Conservation (phyloP, 2,797 vertebrate species). For the Alfaro cultratus region DNA sequence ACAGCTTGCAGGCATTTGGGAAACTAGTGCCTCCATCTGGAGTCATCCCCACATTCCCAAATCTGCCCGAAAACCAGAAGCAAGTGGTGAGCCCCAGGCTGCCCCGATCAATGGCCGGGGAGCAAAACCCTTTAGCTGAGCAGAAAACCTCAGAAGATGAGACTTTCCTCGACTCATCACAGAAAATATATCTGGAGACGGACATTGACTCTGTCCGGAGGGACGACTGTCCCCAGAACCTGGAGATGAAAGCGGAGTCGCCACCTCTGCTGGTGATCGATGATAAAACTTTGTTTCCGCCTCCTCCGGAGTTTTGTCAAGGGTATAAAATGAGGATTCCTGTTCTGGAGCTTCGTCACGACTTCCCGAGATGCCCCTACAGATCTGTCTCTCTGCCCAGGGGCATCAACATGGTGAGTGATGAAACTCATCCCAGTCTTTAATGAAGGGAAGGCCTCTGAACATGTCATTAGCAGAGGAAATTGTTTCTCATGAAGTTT, state of each 20-base stretch:
- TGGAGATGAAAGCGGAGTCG: constrained; percentile 35
- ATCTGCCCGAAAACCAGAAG: constrained; percentile 32
- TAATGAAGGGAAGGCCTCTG: constrained; percentile 50
- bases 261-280: constrained; percentile 26
- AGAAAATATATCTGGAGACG: constrained; percentile 67
- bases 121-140: constrained; percentile 22
- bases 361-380: constrained; percentile 61
- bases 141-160: constrained; percentile 61
- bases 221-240: constrained; percentile 43
- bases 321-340: constrained; percentile 50
- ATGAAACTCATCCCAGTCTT: constrained; percentile 49
- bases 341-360: constrained; percentile 39
- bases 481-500: constrained; percentile 42
- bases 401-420: constrained; percentile 86
- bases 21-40: constrained; percentile 36
- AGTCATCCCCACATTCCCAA: constrained; percentile 10
- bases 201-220: constrained; percentile 72
- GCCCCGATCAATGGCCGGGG: constrained; percentile 50
- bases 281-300: constrained; percentile 48
- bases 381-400: constrained; percentile 83
- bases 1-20: constrained; percentile 79
- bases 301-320: constrained; percentile 68
- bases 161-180: constrained; percentile 33
- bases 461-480: constrained; percentile 60
- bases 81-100: constrained; percentile 32